Evolutionary conservation across 2,113 vertebrate species (phyloP).

Genomic region (Mesitornis unicolor): DNA sequence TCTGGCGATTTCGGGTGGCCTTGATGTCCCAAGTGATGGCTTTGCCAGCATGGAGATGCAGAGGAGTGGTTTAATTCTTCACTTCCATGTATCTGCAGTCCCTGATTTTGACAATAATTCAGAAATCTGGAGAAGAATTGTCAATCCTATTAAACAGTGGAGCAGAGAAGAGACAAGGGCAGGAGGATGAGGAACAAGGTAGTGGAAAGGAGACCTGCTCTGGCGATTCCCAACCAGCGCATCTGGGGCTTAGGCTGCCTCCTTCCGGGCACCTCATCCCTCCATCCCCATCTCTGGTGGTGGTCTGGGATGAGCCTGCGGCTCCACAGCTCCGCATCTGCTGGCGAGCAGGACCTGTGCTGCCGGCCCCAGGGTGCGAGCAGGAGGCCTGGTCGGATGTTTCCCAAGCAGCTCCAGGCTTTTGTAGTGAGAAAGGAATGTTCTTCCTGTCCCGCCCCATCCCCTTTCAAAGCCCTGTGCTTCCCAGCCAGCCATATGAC

Average conservation of each 20-base stretch:
- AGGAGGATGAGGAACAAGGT: background rate
- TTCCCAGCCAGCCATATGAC: conserved; percentile 20
- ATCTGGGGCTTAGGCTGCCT: conserved; percentile 53
- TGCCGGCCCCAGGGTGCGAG: background rate
- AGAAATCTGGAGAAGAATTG: background rate
- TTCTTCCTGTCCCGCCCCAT: conserved; percentile 42
- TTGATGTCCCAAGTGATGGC: background rate
- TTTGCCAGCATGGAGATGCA: background rate
- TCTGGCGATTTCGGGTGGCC: background rate
- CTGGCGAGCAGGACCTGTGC: background rate
- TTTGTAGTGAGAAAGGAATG: conserved; percentile 56
- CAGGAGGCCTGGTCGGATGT: background rate
- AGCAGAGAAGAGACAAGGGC: background rate
- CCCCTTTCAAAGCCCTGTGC: background rate
- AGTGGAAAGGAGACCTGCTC: background rate
- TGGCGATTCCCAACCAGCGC: background rate
- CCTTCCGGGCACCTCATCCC: conserved; percentile 30
- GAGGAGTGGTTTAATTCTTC: background rate
- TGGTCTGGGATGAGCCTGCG: background rate
- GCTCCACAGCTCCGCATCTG: background rate
- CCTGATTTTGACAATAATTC: background rate
- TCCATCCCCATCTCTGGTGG: background rate
- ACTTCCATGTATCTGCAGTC: background rate
- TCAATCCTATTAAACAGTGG: background rate
- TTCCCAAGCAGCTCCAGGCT: background rate